Percentiles rank a stretch among this genome's conserved stretches.
Conservation (phyloP, 2,113 vertebrate genomes). For the Aspidoscelis tigris region DNA sequence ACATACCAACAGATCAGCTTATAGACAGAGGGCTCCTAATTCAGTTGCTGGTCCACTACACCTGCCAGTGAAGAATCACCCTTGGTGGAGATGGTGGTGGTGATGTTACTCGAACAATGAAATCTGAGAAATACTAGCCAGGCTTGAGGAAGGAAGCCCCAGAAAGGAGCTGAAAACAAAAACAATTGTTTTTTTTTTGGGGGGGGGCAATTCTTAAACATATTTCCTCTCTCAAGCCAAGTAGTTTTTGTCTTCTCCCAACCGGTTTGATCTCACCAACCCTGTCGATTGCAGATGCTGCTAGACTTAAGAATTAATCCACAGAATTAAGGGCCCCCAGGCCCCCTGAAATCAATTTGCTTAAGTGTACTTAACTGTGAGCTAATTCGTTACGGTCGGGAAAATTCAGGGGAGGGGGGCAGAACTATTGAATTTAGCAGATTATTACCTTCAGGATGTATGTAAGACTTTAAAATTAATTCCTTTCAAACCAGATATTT, state of each 20-base stretch:
- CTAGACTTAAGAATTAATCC: background rate
- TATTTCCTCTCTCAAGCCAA: background rate
- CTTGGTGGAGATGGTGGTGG: background rate
- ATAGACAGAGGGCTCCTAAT: too few relatives aligned
- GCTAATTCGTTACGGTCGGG: background rate
- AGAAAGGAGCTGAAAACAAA: background rate
- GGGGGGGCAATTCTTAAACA: background rate
- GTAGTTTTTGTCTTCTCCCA: background rate
- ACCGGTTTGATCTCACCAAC: background rate
- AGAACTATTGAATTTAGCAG: background rate
- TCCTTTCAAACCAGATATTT: background rate
- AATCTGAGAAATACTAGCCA: background rate
- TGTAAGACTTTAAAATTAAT: background rate
- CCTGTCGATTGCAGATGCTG: background rate
- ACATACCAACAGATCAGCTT: too few relatives aligned
- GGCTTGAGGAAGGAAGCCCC: background rate
- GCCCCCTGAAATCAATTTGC: constrained; percentile 1
- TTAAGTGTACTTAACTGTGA: background rate
- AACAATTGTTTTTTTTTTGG: background rate
- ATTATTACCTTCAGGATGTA: background rate
- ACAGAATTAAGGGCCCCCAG: background rate
- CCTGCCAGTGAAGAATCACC: too few relatives aligned
- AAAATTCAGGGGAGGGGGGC: background rate
- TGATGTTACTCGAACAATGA: constrained; percentile 7
- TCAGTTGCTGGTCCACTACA: too few relatives aligned